These are phyloP conservation scores for Mythimna vitellina DNA, from an alignment of 2,888 invertebrate genomes.

Conservation along the genomic window DNA sequence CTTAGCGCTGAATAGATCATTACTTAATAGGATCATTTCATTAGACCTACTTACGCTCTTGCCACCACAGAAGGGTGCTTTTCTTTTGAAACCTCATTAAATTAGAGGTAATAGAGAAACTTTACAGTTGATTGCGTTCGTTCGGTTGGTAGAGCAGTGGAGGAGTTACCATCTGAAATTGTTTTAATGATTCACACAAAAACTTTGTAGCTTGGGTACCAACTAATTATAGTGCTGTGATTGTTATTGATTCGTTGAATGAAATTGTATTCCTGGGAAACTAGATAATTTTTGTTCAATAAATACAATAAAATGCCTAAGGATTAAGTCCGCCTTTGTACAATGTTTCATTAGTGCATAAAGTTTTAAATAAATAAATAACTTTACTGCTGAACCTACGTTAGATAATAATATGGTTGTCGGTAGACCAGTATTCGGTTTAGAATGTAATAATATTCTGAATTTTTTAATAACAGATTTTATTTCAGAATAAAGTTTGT, in stretches of 20 bases:
- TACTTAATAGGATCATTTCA: conserved; percentile 23
- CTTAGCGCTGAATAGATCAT: conserved; percentile 40
- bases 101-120: conserved; percentile 7
- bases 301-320: too few relatives aligned
- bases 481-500: neutral
- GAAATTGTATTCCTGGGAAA: neutral
- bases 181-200: neutral
- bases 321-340: too few relatives aligned
- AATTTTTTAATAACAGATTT: neutral
- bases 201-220: neutral
- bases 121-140: conserved; percentile 1
- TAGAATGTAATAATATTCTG: conserved; percentile 12
- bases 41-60: conserved; percentile 7
- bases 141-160: neutral
- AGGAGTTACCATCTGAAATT: too few relatives aligned
- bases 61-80: neutral
- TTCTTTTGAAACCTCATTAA: conserved; percentile 16
- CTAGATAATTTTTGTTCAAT: neutral
- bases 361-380: too few relatives aligned
- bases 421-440: neutral
- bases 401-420: neutral
- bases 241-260: neutral
- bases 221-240: neutral
- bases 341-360: too few relatives aligned
- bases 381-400: neutral